These are phyloP conservation scores for Choloepus hoffmanni DNA, from an alignment of 2,113 vertebrate species.

Conservation along the genomic window DNA sequence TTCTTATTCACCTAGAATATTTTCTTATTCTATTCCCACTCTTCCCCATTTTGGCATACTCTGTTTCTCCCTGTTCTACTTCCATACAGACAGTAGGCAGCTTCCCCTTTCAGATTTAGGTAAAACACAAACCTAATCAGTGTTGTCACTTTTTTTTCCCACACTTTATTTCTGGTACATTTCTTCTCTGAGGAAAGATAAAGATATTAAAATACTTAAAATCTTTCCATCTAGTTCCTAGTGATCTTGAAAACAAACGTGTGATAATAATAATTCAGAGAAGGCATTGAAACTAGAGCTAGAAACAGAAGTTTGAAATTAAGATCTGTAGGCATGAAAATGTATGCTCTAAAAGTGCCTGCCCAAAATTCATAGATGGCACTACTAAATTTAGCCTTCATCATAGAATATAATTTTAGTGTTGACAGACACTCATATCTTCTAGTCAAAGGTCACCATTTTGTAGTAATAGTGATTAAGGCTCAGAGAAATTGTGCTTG, in stretches of 20 bases:
- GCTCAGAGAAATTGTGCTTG: neutral
- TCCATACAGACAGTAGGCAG: neutral
- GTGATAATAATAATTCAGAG: neutral
- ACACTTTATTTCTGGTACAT: neutral
- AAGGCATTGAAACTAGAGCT: neutral
- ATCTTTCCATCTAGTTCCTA: neutral
- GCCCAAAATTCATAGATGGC: constrained; percentile 1
- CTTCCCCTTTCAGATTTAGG: neutral
- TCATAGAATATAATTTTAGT: neutral
- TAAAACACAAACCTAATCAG: neutral
- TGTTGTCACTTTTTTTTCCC: neutral
- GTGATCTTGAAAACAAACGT: neutral
- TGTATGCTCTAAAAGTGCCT: neutral
- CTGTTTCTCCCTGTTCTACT: constrained; percentile 1
- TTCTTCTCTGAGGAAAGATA: constrained; percentile 6
- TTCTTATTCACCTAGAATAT: neutral
- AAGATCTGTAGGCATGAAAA: neutral
- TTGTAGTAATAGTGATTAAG: neutral
- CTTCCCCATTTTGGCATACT: neutral
- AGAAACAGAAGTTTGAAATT: constrained; percentile 7
- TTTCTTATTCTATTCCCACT: neutral
- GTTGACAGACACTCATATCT: neutral
- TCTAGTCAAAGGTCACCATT: neutral
- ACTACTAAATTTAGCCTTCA: constrained; percentile 7
- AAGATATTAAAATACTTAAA: neutral